These are phyloP conservation scores for Parambassis ranga DNA, from an alignment of 2,797 vertebrate species.

Conservation along the genomic window DNA sequence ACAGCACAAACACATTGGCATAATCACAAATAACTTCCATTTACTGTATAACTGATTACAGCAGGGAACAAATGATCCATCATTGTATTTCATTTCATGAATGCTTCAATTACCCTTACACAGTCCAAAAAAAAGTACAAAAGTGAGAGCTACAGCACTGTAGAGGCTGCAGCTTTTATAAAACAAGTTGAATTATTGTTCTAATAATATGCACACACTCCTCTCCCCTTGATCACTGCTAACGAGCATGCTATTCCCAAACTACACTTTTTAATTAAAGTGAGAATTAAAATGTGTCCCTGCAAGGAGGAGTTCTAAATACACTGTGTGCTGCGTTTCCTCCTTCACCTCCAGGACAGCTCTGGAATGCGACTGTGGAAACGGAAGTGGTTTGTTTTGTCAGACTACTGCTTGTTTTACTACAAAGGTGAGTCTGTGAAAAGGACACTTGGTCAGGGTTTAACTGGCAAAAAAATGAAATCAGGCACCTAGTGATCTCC, in stretches of 20 bases:
- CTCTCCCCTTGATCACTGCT: neutral
- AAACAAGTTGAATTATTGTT: slow-evolving; percentile 21
- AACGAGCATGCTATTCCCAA: slow-evolving; percentile 10
- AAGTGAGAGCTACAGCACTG: neutral
- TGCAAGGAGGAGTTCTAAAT: slow-evolving; percentile 32
- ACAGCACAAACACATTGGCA: neutral
- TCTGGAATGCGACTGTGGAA: slow-evolving; percentile 99
- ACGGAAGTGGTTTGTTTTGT: slow-evolving; percentile 97
- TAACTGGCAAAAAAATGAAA: slow-evolving; percentile 8
- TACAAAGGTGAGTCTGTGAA: slow-evolving; percentile 92
- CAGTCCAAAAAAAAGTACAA: neutral
- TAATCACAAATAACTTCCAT: neutral
- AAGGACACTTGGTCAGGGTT: slow-evolving; percentile 13
- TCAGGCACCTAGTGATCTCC: neutral
- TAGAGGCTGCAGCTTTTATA: neutral
- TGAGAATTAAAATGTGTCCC: slow-evolving; percentile 23
- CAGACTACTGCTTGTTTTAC: slow-evolving; percentile 98
- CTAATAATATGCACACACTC: slow-evolving; percentile 25
- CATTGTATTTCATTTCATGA: neutral
- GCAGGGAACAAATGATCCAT: neutral
- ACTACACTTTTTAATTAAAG: slow-evolving; percentile 37
- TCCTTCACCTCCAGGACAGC: slow-evolving; percentile 88
- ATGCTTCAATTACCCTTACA: neutral
- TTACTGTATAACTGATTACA: no score
- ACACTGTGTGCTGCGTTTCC: slow-evolving; percentile 24